Evolutionary conservation across 1,140 invertebrate species (phyloP).

Genomic region (Eupristina koningsbergeri): DNA sequence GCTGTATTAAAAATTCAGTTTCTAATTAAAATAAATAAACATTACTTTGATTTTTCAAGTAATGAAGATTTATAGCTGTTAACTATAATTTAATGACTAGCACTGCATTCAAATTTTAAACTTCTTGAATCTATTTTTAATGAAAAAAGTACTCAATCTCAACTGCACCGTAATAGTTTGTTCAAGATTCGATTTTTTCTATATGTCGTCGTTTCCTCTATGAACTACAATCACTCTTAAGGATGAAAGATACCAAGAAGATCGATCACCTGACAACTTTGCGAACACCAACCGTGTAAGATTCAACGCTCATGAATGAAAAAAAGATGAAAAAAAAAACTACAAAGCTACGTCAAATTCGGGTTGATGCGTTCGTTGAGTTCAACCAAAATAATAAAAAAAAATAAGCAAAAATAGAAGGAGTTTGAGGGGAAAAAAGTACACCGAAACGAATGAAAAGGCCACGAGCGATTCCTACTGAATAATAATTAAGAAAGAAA

Average conservation of each 20-base stretch:
- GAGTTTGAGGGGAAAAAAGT: not conserved
- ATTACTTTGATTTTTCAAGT: not conserved
- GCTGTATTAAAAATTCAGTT: no score
- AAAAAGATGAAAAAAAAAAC: not conserved
- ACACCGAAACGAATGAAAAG: not conserved
- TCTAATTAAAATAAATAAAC: not conserved
- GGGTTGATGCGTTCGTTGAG: not conserved
- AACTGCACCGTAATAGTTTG: not conserved
- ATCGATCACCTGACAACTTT: slow-evolving; percentile 3
- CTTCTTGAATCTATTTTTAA: no score
- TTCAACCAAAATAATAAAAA: no score
- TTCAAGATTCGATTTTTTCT: not conserved
- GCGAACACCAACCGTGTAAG: not conserved
- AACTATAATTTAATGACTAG: not conserved
- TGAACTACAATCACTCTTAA: not conserved
- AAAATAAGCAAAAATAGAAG: not conserved
- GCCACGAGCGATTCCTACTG: not conserved
- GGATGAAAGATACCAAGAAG: not conserved
- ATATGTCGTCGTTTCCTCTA: not conserved
- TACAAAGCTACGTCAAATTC: not conserved
- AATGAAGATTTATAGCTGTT: no score
- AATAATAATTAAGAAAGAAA: not conserved
- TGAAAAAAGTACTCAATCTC: not conserved
- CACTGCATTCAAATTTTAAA: no score
- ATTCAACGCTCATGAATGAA: not conserved